These are phyloP conservation scores for Saguinus midas DNA, from an alignment of 2,113 vertebrate species.

Conservation along the genomic window DNA sequence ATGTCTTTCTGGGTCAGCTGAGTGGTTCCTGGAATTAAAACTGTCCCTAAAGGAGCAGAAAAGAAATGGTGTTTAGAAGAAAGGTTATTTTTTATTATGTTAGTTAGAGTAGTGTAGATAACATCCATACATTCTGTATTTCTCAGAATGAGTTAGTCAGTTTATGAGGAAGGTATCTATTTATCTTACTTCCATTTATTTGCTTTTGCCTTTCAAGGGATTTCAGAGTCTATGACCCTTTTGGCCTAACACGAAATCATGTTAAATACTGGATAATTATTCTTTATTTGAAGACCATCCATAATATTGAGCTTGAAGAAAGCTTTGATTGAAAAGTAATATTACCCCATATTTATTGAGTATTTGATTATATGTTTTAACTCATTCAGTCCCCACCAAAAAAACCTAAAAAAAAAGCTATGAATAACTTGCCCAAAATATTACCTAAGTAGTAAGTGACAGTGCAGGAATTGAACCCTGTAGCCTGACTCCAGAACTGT, in stretches of 20 bases:
- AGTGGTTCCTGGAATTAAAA: conserved; percentile 87
- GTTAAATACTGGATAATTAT: neutral
- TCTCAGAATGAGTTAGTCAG: neutral
- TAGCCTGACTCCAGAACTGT: neutral
- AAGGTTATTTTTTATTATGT: neutral
- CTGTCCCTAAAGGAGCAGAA: conserved; percentile 72
- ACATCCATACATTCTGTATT: neutral
- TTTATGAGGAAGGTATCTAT: neutral
- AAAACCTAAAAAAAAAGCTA: neutral
- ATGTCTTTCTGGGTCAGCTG: conserved; percentile 88
- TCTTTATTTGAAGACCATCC: neutral
- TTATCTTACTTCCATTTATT: neutral
- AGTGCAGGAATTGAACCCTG: neutral
- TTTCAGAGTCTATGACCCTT: neutral
- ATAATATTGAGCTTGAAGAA: neutral
- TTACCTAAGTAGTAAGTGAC: neutral
- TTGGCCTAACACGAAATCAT: neutral
- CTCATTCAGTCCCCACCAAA: neutral
- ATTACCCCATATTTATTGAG: neutral
- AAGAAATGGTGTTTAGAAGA: neutral
- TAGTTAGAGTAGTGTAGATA: neutral
- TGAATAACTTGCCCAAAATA: neutral
- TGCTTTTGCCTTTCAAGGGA: neutral
- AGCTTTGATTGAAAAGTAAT: neutral
- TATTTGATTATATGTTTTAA: neutral